phyloP scores from a whole-genome alignment of 53 echinoderm and acorn worm genomes.

The Crossaster papposus region DNA sequence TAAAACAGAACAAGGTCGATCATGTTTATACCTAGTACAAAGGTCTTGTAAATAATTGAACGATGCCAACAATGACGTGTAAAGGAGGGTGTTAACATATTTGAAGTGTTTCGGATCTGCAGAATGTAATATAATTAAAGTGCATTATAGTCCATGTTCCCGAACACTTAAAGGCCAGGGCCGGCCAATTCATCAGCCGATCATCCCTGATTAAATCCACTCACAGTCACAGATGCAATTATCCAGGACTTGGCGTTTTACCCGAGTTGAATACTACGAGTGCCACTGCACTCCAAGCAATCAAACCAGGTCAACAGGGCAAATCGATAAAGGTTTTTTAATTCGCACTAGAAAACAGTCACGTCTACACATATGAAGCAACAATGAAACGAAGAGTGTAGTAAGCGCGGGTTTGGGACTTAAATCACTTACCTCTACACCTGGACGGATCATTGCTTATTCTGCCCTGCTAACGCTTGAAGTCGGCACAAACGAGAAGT shows the following conservation, averaged over 20 bases:
- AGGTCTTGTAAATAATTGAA: not conserved
- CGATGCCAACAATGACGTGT: not conserved
- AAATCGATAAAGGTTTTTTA: not conserved
- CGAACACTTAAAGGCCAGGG: not conserved
- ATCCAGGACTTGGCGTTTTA: not conserved
- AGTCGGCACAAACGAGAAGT: too few species aligned
- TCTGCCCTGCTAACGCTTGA: too few species aligned
- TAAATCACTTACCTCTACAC: too few species aligned
- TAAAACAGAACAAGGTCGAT: not conserved
- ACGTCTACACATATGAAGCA: too few species aligned
- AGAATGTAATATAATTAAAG: conserved; percentile 5
- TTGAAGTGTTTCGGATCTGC: not conserved
- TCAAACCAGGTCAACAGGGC: not conserved
- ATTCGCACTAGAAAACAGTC: too few species aligned
- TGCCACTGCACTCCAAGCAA: not conserved
- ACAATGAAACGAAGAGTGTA: too few species aligned
- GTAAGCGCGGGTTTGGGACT: too few species aligned
- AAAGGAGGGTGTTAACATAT: not conserved
- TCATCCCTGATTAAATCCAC: not conserved
- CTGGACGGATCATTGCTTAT: too few species aligned
- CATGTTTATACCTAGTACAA: not conserved
- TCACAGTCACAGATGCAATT: not conserved
- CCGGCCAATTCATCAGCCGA: not conserved
- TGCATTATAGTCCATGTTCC: conserved; percentile 12
- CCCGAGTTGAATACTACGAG: not conserved